A percentile compares a stretch with the other conserved stretches of the same genome.
Conservation (phyloP, 1,140 invertebrate genomes). For the Pinna nobilis region DNA sequence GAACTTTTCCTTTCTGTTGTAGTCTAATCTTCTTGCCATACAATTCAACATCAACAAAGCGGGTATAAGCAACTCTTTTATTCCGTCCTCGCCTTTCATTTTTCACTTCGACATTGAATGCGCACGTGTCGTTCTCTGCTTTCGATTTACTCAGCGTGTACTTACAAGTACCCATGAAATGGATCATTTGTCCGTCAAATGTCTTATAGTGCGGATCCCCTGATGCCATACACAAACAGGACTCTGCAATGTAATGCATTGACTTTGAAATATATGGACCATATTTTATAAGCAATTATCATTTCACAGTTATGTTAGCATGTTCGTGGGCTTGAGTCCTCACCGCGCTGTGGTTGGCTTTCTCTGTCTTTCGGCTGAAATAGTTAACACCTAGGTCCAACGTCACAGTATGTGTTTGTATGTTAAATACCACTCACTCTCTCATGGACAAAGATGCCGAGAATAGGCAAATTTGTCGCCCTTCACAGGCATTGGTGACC, state of each 20-base stretch:
- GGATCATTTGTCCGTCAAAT: conserved; percentile 93
- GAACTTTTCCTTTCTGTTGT: conserved; percentile 86
- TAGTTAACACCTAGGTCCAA: no score
- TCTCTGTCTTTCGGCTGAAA: no score
- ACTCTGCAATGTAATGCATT: conserved; percentile 75
- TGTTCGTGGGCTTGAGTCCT: no score
- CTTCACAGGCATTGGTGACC: no score
- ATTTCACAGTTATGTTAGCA: no score
- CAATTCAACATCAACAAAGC: conserved; percentile 77
- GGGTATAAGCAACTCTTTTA: conserved; percentile 42
- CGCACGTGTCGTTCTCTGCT: conserved; percentile 67
- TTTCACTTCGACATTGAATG: conserved; percentile 91
- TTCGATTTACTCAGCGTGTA: conserved; percentile 68
- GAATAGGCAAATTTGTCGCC: no score
- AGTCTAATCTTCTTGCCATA: conserved; percentile 84
- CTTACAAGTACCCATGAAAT: conserved; percentile 81
- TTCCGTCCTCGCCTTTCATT: conserved; percentile 76
- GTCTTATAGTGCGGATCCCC: conserved; percentile 95
- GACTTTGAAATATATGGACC: background rate
- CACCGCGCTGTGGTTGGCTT: no score
- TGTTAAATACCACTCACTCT: no score
- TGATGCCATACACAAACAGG: conserved; percentile 91
- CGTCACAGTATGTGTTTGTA: no score
- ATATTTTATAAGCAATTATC: no score
- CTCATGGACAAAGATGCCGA: no score